Evolutionary conservation across 1,140 invertebrate genomes (phyloP).

Genomic region (Leptoteleia sp.): DNA sequence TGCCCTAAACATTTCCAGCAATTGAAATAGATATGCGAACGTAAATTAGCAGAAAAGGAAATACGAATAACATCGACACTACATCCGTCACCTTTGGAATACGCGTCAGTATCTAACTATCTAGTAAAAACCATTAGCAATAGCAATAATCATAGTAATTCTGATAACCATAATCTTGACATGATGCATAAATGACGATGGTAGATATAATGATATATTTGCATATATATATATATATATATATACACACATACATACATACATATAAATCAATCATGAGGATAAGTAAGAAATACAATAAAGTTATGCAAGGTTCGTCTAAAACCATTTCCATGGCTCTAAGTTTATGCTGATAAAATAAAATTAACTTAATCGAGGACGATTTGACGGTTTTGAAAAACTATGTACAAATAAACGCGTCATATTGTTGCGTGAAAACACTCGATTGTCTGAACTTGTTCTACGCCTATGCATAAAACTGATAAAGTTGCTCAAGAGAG

Average conservation of each 20-base stretch:
- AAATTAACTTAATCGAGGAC: too few relatives aligned
- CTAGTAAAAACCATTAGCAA: constrained; percentile 5
- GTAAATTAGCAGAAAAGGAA: not conserved
- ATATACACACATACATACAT: too few relatives aligned
- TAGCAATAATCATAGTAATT: not conserved
- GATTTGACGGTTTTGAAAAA: not conserved
- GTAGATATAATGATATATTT: too few relatives aligned
- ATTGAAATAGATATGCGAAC: constrained; percentile 2
- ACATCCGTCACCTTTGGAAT: constrained; percentile 50
- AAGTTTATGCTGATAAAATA: too few relatives aligned
- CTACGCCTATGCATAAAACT: constrained; percentile 20
- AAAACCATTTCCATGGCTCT: constrained; percentile 8
- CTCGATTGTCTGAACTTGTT: constrained; percentile 27
- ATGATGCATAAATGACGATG: too few relatives aligned
- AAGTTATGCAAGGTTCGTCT: not conserved
- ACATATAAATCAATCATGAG: too few relatives aligned
- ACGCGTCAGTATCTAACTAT: constrained; percentile 14
- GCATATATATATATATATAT: too few relatives aligned
- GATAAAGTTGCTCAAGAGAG: not conserved
- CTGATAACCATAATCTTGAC: not conserved
- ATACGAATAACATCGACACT: not conserved
- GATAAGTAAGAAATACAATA: not conserved
- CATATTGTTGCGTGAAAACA: constrained; percentile 6
- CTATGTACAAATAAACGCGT: constrained; percentile 34
- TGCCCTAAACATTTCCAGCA: not conserved